Base-by-base conservation (phyloP, 2,797 vertebrate species). In the Danionella dracula region DNA sequence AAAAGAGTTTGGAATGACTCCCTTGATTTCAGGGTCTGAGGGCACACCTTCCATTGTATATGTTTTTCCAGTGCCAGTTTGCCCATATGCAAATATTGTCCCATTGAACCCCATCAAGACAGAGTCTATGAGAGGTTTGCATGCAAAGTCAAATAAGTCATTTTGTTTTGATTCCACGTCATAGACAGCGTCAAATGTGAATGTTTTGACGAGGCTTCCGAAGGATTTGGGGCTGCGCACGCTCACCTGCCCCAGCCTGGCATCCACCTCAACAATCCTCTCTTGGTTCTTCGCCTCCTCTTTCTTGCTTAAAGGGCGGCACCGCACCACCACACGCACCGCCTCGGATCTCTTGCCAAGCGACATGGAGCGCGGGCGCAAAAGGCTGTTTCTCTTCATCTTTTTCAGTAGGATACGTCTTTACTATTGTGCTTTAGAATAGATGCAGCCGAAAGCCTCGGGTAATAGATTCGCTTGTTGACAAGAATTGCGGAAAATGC, bases 1-100 rank as follows among this genome's bases (percentile, higher is more conserved):
- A 32, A 98, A 97, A 35, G 96, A 90, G 51, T 87, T 93, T n/a
- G 94, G 96, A 68, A 97, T 93, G 37, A 99, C 83, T 19, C 96
- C 96, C 6, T 89, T 85, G 63, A 81, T 89, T 73, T 96, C 96
- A 0, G 90, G 84, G 76, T 96, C 94, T 45, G 85, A 86, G 76
- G 93, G 89, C n/a, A 85, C 80, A 1, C 96, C 96, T 69, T 93
- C 90, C 96, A 99, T 98, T 74, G 96, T 97, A 84, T 93, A 91
- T 1, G 96, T 98, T 84, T 99, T 99, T 56, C 96, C 96, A 1
- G 96, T 98, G 50, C 96, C 96, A 0, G 94, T 99, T 78, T 98
- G 96, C 0, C 96, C 96, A 0, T 96, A 98, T 35, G 95, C 96
- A 32, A 99, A 91, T 32, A 98, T 85, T 1, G 96, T 98, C 72